A percentile compares a stretch with the other conserved stretches of the same genome.
These are phyloP conservation scores for Brachionus calyciflorus DNA, from an alignment of 1,140 invertebrate genomes.

Conservation along the genomic window DNA sequence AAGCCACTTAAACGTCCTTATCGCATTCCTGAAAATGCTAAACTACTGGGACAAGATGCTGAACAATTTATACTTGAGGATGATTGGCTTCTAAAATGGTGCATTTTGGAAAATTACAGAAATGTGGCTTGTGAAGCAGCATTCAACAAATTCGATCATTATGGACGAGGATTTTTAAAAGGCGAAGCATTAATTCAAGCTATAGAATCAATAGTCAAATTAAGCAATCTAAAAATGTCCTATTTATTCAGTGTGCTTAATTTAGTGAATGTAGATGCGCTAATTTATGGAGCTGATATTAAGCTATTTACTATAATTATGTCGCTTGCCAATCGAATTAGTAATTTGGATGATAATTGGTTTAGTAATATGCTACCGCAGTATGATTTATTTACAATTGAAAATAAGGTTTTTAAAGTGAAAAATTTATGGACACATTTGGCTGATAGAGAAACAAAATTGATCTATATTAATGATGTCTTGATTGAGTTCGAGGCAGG, in stretches of 20 bases:
- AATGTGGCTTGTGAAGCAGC: slow-evolving; percentile 8
- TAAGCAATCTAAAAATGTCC: slow-evolving; percentile 36
- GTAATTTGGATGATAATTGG: slow-evolving; percentile 36
- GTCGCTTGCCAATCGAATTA: slow-evolving; percentile 21
- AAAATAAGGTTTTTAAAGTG: slow-evolving; percentile 39
- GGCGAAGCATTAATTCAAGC: slow-evolving; percentile 18
- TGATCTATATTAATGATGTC: slow-evolving; percentile 32
- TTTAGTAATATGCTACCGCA: slow-evolving; percentile 32
- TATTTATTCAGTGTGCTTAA: slow-evolving; percentile 43
- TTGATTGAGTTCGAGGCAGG: slow-evolving; percentile 40
- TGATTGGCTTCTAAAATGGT: slow-evolving; percentile 44
- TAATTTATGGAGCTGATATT: slow-evolving; percentile 4
- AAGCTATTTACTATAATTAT: slow-evolving; percentile 37
- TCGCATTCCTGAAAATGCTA: slow-evolving; percentile 1
- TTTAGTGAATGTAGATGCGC: slow-evolving; percentile 22
- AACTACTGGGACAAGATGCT: neutral
- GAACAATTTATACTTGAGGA: slow-evolving; percentile 7
- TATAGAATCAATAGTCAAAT: slow-evolving; percentile 1
- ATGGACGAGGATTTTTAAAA: neutral
- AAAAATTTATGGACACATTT: slow-evolving; percentile 30
- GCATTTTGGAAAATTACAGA: slow-evolving; percentile 42
- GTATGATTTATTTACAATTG: slow-evolving; percentile 29
- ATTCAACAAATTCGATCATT: neutral
- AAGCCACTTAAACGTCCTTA: neutral
- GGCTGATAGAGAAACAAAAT: slow-evolving; percentile 12